Evolutionary conservation across 2,888 invertebrate genomes (phyloP), one percentile per base, ranked within the genome.

Genomic region (Ophion ellenae): DNA sequence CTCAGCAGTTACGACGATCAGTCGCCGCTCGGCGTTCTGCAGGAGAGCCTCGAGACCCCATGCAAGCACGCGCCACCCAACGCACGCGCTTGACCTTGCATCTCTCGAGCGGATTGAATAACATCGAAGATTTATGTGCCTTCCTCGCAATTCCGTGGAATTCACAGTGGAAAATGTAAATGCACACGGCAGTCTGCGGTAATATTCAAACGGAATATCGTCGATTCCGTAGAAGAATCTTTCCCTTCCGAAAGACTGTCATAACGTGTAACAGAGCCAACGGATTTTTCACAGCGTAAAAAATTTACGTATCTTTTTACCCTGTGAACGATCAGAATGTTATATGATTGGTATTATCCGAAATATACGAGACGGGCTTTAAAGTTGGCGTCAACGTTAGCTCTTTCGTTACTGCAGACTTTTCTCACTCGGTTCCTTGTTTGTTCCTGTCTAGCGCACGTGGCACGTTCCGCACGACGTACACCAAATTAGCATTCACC

Each of bases 21-120:
- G 89, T 92, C 92, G 89, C 91, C 91, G 81, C 90, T 91, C 81
- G 90, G 90, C 88, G 90, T 90, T 88, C 90, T 88, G 83, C 89
- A 89, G 84, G 82, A 88, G 87, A 86, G 76, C 81, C 77, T 88
- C 83, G 85, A 85, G 73, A 85, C 70, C 73, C 77, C 74, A 75
- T 79, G 80, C 76, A 85, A 88, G 82, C 83, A 83, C 82, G 75
- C 87, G 86, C 76, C 83, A 86, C 61, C 83, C 66, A 86, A 87
- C 84, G 83, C 81, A 84, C 86, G 83, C 83, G 81, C 81, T 84
- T 78, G 78, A 28, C 74, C 78, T 83, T 79, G 86, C 86, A 86
- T 85, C 79, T 85, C 79, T 74, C 81, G 75, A 76, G 81, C 24
- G 61, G 64, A 61, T 32, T 63, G 32, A 81, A 57, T 53, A 80